phyloP scores from a whole-genome alignment of 2,113 vertebrate genomes.

The Perccottus glenii region DNA sequence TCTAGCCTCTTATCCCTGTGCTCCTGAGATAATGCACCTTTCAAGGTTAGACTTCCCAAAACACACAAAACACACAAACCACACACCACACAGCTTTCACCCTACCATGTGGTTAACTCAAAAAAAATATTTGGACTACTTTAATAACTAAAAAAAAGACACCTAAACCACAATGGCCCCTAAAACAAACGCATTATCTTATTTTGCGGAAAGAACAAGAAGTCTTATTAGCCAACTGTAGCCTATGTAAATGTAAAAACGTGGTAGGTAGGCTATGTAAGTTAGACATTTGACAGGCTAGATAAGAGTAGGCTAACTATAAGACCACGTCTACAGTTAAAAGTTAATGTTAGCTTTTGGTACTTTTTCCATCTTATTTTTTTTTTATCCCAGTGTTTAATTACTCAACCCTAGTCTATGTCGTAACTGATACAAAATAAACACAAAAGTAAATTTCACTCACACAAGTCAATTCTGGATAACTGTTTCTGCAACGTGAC shows the following conservation, averaged over 20 bases:
- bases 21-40: conserved; percentile 60
- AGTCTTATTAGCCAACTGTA: not conserved
- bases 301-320: not conserved
- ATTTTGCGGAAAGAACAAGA: not conserved
- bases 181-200: no score
- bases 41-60: conserved; percentile 73
- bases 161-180: no score
- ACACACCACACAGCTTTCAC: not conserved
- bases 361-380: conserved; percentile 22
- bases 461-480: not conserved
- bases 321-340: conserved; percentile 26
- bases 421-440: conserved; percentile 22
- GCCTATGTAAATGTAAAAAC: not conserved
- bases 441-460: not conserved
- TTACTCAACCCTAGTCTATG: conserved; percentile 1
- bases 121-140: no score
- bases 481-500: not conserved
- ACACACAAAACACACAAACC: conserved; percentile 31
- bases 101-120: no score
- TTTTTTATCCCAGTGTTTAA: conserved; percentile 31
- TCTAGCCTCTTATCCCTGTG: conserved; percentile 65
- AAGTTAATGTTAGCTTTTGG: conserved; percentile 13
- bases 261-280: not conserved
- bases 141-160: no score
- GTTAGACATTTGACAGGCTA: not conserved